Evolutionary conservation across 2,113 vertebrate genomes (phyloP).

Genomic region (Halcyon senegalensis): DNA sequence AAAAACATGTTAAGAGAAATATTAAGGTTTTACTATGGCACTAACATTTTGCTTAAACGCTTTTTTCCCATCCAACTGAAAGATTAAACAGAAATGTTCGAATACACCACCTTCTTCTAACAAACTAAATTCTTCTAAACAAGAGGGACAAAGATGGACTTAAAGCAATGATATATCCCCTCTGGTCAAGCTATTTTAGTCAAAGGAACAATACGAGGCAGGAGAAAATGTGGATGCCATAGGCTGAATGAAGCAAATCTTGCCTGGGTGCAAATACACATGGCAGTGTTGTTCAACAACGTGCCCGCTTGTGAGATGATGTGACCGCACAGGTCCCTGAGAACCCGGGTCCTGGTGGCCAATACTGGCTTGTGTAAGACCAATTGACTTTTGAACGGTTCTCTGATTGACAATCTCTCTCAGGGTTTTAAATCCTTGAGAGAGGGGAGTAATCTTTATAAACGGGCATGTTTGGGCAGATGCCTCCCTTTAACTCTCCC

Average conservation of each 20-base stretch:
- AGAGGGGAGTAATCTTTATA: background rate
- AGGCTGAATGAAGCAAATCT: constrained; percentile 66
- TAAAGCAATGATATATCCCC: constrained; percentile 47
- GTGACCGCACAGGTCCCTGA: background rate
- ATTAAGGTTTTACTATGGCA: constrained; percentile 64
- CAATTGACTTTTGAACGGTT: background rate
- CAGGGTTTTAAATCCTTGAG: background rate
- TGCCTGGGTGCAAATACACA: constrained; percentile 34
- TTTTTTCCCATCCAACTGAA: constrained; percentile 45
- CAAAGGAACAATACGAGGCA: constrained; percentile 58
- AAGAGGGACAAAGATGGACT: constrained; percentile 64
- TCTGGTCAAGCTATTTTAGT: constrained; percentile 66
- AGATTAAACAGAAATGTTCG: constrained; percentile 46
- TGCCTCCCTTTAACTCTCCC: background rate
- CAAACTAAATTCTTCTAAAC: background rate
- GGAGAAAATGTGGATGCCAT: constrained; percentile 60
- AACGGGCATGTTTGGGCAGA: background rate
- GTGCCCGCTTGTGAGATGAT: background rate
- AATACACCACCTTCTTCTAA: constrained; percentile 42
- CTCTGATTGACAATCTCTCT: constrained; percentile 11
- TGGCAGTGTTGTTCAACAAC: constrained; percentile 45
- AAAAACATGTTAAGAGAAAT: constrained; percentile 16
- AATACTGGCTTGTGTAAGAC: background rate
- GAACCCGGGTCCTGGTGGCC: background rate
- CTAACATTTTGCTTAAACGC: constrained; percentile 61